Evolutionary conservation across 1,140 invertebrate genomes (phyloP).

Genomic region (Apis dorsata): DNA sequence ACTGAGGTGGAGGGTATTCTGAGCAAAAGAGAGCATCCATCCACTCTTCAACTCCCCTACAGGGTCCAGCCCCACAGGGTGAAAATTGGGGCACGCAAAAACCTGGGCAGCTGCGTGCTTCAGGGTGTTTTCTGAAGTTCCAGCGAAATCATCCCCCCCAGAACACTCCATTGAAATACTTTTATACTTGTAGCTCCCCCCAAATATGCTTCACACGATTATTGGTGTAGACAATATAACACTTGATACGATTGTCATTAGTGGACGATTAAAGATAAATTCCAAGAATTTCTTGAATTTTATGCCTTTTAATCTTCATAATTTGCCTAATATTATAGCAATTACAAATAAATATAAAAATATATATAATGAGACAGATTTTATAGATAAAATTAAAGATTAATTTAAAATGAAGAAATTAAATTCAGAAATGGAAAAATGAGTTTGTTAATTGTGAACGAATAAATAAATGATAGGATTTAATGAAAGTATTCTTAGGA

Average conservation of each 20-base stretch:
- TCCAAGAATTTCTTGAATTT: not conserved
- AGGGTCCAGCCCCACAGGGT: conserved; percentile 16
- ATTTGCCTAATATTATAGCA: not conserved
- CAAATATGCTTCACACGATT: not conserved
- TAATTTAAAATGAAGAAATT: not conserved
- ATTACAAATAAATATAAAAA: too few relatives aligned
- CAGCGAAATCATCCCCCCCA: conserved; percentile 36
- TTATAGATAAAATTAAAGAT: not conserved
- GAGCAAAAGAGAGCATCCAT: conserved; percentile 70
- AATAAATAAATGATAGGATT: not conserved
- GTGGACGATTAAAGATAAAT: not conserved
- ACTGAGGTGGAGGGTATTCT: not conserved
- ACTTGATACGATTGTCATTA: conserved; percentile 36
- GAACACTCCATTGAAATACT: conserved; percentile 47
- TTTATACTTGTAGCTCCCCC: conserved; percentile 56
- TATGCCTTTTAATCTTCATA: not conserved
- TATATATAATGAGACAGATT: not conserved
- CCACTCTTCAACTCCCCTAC: conserved; percentile 46
- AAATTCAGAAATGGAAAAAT: not conserved
- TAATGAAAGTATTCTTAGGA: not conserved
- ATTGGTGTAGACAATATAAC: conserved; percentile 18
- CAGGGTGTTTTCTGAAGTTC: conserved; percentile 63
- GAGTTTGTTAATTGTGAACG: not conserved
- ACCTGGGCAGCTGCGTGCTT: conserved; percentile 74
- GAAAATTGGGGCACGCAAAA: conserved; percentile 74